A percentile compares a stretch with the other conserved stretches of the same genome.
phyloP scores from a whole-genome alignment of 2,888 invertebrate species.

The Parthenolecanium corni region DNA sequence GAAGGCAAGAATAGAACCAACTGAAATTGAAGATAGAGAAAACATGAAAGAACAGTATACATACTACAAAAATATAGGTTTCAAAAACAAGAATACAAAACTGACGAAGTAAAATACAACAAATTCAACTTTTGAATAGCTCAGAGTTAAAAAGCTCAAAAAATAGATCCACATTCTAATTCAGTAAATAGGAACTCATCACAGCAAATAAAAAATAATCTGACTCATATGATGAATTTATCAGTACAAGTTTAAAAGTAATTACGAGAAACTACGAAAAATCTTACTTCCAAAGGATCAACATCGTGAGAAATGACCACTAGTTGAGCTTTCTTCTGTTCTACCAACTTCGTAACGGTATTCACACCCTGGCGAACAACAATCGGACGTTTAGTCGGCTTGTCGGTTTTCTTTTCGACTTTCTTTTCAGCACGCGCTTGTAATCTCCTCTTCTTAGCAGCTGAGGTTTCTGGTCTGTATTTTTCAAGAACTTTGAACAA shows the following conservation, averaged over 20 bases:
- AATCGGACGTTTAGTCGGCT: slow-evolving; percentile 82
- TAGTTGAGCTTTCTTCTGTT: slow-evolving; percentile 96
- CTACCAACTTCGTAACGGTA: slow-evolving; percentile 84
- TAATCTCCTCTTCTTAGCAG: slow-evolving; percentile 83
- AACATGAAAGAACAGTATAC: no score
- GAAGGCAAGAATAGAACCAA: slow-evolving; percentile 95
- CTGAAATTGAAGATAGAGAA: no score
- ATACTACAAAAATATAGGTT: no score
- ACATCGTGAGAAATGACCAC: slow-evolving; percentile 98
- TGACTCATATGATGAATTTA: no score
- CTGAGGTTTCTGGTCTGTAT: slow-evolving; percentile 87
- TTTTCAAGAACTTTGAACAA: slow-evolving; percentile 94
- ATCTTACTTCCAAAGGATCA: slow-evolving; percentile 87
- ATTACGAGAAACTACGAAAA: background rate
- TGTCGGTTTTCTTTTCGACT: slow-evolving; percentile 78
- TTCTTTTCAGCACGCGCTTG: slow-evolving; percentile 55
- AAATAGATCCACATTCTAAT: background rate
- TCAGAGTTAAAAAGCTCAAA: slow-evolving; percentile 29
- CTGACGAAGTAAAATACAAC: no score
- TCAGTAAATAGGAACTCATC: background rate
- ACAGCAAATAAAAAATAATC: slow-evolving; percentile 1
- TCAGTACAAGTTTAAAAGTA: no score
- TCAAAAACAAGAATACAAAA: no score
- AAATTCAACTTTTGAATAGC: no score
- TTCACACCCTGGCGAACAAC: slow-evolving; percentile 79